These are phyloP conservation scores for Meda fulgida DNA, from an alignment of 2,797 vertebrate genomes.

Conservation along the genomic window DNA sequence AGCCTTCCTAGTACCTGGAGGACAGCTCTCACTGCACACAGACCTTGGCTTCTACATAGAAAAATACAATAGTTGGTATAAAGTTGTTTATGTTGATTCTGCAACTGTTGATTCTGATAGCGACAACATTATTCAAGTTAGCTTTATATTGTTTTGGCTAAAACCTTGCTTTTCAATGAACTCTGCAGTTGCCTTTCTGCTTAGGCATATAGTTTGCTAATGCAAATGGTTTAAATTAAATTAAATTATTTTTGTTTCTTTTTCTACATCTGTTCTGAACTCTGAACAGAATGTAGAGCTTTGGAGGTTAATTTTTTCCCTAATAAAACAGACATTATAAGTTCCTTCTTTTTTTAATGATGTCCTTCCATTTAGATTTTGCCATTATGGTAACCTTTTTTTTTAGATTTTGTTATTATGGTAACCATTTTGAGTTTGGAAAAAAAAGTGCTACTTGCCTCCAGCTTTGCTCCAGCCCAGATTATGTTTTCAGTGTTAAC, in stretches of 20 bases:
- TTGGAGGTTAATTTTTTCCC: background rate
- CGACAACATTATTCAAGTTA: too few species aligned
- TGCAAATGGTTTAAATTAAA: background rate
- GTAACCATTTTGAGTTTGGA: background rate
- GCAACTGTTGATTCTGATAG: too few species aligned
- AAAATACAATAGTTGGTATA: background rate
- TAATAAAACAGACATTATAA: background rate
- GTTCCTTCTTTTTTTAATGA: background rate
- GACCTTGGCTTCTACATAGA: constrained; percentile 71
- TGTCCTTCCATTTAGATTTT: background rate
- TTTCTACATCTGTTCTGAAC: background rate
- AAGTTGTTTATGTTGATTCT: background rate
- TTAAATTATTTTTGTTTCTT: background rate
- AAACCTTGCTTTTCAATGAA: background rate
- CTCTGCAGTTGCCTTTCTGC: background rate
- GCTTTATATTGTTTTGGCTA: too few species aligned
- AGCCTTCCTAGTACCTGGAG: constrained; percentile 73
- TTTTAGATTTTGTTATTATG: background rate
- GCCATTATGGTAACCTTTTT: background rate
- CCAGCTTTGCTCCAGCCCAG: constrained; percentile 69
- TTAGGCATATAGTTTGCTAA: background rate
- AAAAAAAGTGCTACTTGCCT: constrained; percentile 57
- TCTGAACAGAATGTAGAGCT: background rate
- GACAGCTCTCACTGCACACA: constrained; percentile 76
- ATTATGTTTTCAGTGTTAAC: constrained; percentile 66